Conservation (phyloP, 2,113 vertebrate genomes). For the Garra rufa region DNA sequence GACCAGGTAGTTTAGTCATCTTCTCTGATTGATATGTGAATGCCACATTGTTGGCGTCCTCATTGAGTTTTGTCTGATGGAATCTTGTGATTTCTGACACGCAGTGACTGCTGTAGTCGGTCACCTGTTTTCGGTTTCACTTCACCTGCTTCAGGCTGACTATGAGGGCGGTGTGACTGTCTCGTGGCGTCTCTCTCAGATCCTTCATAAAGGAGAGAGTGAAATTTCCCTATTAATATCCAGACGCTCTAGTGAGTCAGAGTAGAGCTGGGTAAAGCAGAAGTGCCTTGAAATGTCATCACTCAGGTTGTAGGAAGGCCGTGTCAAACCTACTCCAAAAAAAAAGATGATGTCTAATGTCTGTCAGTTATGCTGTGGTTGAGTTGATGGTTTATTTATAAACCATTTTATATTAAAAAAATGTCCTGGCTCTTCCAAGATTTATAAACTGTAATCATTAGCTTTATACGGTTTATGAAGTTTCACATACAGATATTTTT, state of each 20-base stretch:
- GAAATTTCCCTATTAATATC: slow-evolving; percentile 16
- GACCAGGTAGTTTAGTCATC: background rate
- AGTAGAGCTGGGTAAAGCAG: background rate
- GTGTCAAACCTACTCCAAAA: background rate
- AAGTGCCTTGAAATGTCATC: background rate
- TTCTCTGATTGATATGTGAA: background rate
- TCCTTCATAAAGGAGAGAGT: slow-evolving; percentile 1
- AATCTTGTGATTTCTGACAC: slow-evolving; percentile 22
- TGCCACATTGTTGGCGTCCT: background rate
- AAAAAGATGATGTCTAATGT: background rate
- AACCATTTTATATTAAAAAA: no score
- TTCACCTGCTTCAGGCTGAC: slow-evolving; percentile 24
- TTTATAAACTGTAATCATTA: no score
- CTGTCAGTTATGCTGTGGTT: background rate
- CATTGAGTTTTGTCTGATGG: background rate
- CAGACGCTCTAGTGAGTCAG: slow-evolving; percentile 10
- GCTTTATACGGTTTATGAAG: no score
- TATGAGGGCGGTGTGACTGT: background rate
- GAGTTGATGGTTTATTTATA: no score
- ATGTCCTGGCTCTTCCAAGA: no score
- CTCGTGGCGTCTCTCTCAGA: slow-evolving; percentile 23
- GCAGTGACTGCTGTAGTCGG: background rate
- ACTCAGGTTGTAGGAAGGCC: background rate
- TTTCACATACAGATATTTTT: no score
- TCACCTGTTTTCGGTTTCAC: slow-evolving; percentile 30